phyloP scores from a whole-genome alignment of 1,140 invertebrate genomes.

The Drosophila nasuta region DNA sequence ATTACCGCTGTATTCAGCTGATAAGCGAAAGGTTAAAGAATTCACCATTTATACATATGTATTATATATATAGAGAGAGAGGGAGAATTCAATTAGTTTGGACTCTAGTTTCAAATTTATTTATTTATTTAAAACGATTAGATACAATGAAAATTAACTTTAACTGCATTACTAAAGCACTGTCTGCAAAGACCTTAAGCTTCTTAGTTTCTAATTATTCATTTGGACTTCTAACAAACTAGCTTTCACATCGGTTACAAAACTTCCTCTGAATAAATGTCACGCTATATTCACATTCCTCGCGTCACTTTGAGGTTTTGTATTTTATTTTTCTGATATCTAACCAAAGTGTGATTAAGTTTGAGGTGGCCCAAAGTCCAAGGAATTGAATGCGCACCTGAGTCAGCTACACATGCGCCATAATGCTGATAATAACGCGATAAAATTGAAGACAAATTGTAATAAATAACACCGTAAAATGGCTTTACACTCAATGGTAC shows the following conservation, averaged over 20 bases:
- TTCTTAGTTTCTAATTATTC: too few species aligned
- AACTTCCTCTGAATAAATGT: conserved; percentile 13
- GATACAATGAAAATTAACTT: too few species aligned
- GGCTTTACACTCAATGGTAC: not conserved
- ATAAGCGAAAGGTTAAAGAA: not conserved
- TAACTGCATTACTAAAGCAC: too few species aligned
- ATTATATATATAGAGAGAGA: not conserved
- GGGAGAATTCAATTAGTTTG: too few species aligned
- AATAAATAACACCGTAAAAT: conserved; percentile 8
- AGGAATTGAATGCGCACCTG: conserved; percentile 9
- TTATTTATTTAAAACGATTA: too few species aligned
- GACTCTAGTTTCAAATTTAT: too few species aligned
- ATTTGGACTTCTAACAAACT: too few species aligned
- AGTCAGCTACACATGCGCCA: conserved; percentile 19
- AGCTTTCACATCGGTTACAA: not conserved
- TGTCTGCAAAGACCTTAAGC: too few species aligned
- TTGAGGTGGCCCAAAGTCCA: conserved; percentile 26
- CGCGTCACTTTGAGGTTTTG: conserved; percentile 8
- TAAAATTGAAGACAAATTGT: conserved; percentile 32
- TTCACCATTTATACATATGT: not conserved
- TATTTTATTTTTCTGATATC: conserved; percentile 7
- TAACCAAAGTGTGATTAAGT: conserved; percentile 1
- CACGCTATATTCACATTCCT: conserved; percentile 13
- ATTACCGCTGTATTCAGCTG: conserved; percentile 5
- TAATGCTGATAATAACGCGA: conserved; percentile 26